Evolutionary conservation across 2,888 invertebrate genomes (phyloP), one percentile per base, ranked within the genome.

Genomic region (Ophion costatus): DNA sequence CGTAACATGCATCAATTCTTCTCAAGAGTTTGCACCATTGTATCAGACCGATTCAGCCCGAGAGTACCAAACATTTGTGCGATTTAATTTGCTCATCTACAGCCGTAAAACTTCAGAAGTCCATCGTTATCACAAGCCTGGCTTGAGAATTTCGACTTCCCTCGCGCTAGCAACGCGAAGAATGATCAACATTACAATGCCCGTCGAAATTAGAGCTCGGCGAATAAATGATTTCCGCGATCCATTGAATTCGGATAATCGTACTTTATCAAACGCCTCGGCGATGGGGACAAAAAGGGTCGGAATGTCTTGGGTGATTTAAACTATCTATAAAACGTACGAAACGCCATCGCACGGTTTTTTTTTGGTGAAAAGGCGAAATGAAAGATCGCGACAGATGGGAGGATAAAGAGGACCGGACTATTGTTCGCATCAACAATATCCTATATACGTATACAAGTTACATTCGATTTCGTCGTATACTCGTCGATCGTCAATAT

Each of bases 401-500:
- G 51, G 56, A 11, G 3, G 57, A 70, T 33, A 59, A 63, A 63
- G 33, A 33, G 33, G 51, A 51, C 56, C 38, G 10, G 20, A 76
- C 38, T 69, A 78, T 78, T 70, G 78, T 78, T 70, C 78, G 51
- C 51, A 51, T 70, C 70, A 14, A 67, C 51, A 51, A 51, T 67
- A 42, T n/a, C 57, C 6, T 69, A 75, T 64, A 56, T 42, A 67
- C 29, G 29, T 56, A 71, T 59, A 33, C 56, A 77, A 33, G 51
- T 38, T 45, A 20, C 61, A 74, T 56, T 71, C 75, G 70, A 82
- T 76, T 79, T 24, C 29, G 78, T 82, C 66, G 75, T 82, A 75
- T 82, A 59, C 79, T 70, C 79, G 82, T 84, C 79, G 82, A 84
- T 84, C 81, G 82, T 66, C 64, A 77, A 64, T 51, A 71, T 84